phyloP scores from a whole-genome alignment of 2,888 invertebrate species.

The Parasteatoda lunata region DNA sequence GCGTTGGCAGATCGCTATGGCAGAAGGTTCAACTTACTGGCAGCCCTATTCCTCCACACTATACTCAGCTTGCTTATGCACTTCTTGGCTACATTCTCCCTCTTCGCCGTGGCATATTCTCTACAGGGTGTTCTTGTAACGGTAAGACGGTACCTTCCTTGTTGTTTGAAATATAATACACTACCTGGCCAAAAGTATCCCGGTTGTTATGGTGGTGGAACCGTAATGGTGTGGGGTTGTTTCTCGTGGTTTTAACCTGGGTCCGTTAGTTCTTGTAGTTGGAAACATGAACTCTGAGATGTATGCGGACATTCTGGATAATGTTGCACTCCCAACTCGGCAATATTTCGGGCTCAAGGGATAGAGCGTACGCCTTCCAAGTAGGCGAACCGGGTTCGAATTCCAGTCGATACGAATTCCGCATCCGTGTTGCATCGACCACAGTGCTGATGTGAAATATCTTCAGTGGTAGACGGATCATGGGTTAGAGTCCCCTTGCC shows the following conservation, averaged over 20 bases:
- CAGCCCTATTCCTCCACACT: conserved; percentile 52
- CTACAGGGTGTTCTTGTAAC: conserved; percentile 56
- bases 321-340: background rate
- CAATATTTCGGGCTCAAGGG: too few relatives aligned
- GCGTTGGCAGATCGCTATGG: conserved; percentile 69
- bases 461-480: too few relatives aligned
- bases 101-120: conserved; percentile 54
- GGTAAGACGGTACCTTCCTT: conserved; percentile 31
- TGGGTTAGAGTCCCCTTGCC: too few relatives aligned
- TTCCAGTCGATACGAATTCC: too few relatives aligned
- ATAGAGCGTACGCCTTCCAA: too few relatives aligned
- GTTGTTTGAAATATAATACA: conserved; percentile 12
- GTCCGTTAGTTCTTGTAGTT: too few relatives aligned
- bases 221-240: background rate
- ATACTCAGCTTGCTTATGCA: conserved; percentile 43
- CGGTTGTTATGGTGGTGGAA: background rate
- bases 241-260: background rate
- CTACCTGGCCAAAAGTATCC: too few relatives aligned
- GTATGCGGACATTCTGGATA: too few relatives aligned
- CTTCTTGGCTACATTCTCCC: conserved; percentile 41
- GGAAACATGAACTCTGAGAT: too few relatives aligned
- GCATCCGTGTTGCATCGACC: too few relatives aligned
- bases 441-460: too few relatives aligned
- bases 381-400: too few relatives aligned
- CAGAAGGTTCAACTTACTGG: conserved; percentile 55